Percentiles rank a stretch among this genome's conserved stretches.
phyloP scores from a whole-genome alignment of 2,888 invertebrate genomes.

The Operophtera brumata region DNA sequence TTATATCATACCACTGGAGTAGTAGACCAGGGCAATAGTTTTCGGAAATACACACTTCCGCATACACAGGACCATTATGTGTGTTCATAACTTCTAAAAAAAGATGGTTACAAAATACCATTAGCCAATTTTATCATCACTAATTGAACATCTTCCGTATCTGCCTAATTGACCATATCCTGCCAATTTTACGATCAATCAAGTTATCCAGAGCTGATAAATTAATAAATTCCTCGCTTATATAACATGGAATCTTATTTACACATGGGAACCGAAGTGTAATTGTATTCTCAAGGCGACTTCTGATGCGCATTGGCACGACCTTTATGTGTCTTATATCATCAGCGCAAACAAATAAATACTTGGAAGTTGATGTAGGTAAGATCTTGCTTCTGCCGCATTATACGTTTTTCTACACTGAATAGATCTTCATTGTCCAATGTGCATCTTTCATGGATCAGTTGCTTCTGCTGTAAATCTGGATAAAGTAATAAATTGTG shows the following conservation, averaged over 20 bases:
- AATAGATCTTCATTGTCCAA: too few relatives aligned
- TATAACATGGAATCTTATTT: slow-evolving; percentile 16
- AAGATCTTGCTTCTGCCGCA: not conserved
- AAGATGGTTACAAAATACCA: slow-evolving; percentile 39
- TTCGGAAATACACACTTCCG: slow-evolving; percentile 20
- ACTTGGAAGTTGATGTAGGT: slow-evolving; percentile 4
- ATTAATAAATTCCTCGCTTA: slow-evolving; percentile 26
- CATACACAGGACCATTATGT: slow-evolving; percentile 8
- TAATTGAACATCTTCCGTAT: slow-evolving; percentile 65
- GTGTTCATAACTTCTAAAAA: slow-evolving; percentile 11
- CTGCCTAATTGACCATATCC: slow-evolving; percentile 61
- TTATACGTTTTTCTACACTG: too few relatives aligned
- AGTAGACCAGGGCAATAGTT: slow-evolving; percentile 22
- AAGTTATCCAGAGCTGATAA: slow-evolving; percentile 35
- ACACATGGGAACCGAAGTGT: slow-evolving; percentile 23
- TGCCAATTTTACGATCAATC: slow-evolving; percentile 52
- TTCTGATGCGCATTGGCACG: slow-evolving; percentile 18
- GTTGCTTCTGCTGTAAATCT: too few relatives aligned
- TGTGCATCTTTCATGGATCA: too few relatives aligned
- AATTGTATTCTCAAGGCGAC: slow-evolving; percentile 31
- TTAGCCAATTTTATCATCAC: slow-evolving; percentile 49
- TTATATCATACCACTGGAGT: not conserved
- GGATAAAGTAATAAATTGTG: too few relatives aligned
- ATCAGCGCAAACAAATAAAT: slow-evolving; percentile 25
- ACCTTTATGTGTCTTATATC: slow-evolving; percentile 28